Evolutionary conservation across 2,113 vertebrate genomes (phyloP).

Genomic region (Esox niger): DNA sequence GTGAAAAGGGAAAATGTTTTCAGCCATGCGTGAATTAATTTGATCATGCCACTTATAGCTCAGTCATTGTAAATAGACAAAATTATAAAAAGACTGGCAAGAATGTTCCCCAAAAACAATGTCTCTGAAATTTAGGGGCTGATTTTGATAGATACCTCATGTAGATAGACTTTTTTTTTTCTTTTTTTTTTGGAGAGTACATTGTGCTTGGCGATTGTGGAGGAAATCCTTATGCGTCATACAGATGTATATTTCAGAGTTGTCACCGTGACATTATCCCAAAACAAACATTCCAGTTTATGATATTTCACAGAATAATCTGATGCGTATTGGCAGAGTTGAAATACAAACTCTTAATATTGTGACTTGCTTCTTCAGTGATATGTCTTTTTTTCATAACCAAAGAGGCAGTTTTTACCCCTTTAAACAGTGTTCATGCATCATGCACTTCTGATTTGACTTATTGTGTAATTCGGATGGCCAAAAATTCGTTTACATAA

Average conservation of each 20-base stretch:
- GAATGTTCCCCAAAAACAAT: background rate
- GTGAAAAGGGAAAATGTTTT: background rate
- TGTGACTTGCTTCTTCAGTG: too few relatives aligned
- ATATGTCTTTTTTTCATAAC: too few relatives aligned
- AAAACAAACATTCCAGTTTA: constrained; percentile 55
- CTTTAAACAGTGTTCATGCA: too few relatives aligned
- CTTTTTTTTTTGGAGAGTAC: too few relatives aligned
- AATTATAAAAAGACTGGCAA: background rate
- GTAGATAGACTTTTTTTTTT: too few relatives aligned
- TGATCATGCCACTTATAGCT: constrained; percentile 8
- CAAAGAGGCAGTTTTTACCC: too few relatives aligned
- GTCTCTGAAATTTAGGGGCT: background rate
- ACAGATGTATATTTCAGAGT: background rate
- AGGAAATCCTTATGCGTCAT: background rate
- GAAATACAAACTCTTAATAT: too few relatives aligned
- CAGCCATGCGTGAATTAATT: too few relatives aligned
- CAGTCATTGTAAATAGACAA: background rate
- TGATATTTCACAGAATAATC: background rate
- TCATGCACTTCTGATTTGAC: too few relatives aligned
- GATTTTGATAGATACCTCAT: background rate
- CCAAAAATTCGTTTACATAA: too few relatives aligned
- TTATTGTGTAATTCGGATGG: too few relatives aligned
- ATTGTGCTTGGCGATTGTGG: background rate
- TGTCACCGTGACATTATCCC: constrained; percentile 13
- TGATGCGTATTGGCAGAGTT: background rate